Evolutionary conservation across 2,113 vertebrate genomes (phyloP).

Genomic region (Coreoperca whiteheadi): DNA sequence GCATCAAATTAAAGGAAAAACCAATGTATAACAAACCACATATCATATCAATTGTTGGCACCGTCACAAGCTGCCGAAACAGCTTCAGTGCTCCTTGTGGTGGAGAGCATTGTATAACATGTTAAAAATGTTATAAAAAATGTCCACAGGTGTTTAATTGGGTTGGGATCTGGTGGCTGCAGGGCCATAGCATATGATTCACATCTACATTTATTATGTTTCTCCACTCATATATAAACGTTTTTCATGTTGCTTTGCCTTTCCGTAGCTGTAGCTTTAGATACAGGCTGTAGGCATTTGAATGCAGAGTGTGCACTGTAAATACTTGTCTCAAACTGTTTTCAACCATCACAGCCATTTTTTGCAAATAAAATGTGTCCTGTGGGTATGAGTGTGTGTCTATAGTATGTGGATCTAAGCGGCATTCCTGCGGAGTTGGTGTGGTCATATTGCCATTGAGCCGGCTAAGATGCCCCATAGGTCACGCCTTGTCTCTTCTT

Average conservation of each 20-base stretch:
- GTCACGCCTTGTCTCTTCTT: slow-evolving; percentile 75
- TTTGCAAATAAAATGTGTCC: slow-evolving; percentile 7
- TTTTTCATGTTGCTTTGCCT: neutral
- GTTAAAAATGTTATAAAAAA: neutral
- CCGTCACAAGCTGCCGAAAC: neutral
- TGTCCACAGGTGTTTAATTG: slow-evolving; percentile 7
- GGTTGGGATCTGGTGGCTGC: neutral
- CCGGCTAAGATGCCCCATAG: slow-evolving; percentile 60
- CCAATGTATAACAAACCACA: neutral
- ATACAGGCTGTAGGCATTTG: neutral
- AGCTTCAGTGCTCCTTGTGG: neutral
- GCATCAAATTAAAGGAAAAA: neutral
- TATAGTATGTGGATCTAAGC: slow-evolving; percentile 19
- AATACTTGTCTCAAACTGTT: neutral
- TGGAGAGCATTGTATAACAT: neutral
- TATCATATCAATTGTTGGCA: neutral
- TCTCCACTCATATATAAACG: neutral
- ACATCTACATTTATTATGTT: neutral
- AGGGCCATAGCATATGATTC: neutral
- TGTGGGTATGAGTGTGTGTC: neutral
- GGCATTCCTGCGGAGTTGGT: slow-evolving; percentile 22
- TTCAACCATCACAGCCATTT: neutral
- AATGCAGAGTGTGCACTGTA: neutral
- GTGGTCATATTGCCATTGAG: slow-evolving; percentile 58
- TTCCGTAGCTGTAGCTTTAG: neutral